A percentile compares a stretch with the other conserved stretches of the same genome.
Conservation (phyloP, 2,888 invertebrate species). For the Mythimna lalbum region DNA sequence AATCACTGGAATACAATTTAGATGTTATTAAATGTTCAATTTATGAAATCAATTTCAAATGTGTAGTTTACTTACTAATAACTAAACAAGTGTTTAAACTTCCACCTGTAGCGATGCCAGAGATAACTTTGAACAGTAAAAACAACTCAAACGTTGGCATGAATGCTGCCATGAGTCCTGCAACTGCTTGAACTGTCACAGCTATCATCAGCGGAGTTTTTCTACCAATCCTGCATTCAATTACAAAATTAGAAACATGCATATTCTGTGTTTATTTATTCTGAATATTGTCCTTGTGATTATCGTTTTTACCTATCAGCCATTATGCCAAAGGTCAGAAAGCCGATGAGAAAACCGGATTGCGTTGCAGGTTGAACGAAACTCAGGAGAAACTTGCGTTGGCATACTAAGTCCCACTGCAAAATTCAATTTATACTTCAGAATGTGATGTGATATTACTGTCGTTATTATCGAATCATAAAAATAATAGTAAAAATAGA, state of each 20-base stretch:
- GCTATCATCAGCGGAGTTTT: constrained; percentile 4
- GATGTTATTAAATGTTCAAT: background rate
- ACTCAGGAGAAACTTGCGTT: background rate
- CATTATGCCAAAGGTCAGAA: background rate
- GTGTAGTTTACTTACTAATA: background rate
- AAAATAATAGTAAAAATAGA: background rate
- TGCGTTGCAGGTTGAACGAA: constrained; percentile 1
- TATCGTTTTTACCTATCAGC: background rate
- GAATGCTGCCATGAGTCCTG: background rate
- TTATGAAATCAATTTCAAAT: background rate
- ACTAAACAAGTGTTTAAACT: background rate
- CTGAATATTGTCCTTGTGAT: background rate
- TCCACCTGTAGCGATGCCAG: background rate
- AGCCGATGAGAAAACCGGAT: background rate
- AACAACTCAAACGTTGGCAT: constrained; percentile 5
- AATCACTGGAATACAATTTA: background rate
- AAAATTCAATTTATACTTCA: background rate
- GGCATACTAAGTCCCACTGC: constrained; percentile 1
- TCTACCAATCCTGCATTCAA: constrained; percentile 5
- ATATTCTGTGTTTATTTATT: background rate
- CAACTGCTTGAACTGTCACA: background rate
- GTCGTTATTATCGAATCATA: background rate
- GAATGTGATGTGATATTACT: background rate
- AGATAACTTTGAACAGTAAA: background rate
- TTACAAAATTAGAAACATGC: background rate